phyloP scores from a whole-genome alignment of 2,888 invertebrate species.

The Platerodrilus igneus region DNA sequence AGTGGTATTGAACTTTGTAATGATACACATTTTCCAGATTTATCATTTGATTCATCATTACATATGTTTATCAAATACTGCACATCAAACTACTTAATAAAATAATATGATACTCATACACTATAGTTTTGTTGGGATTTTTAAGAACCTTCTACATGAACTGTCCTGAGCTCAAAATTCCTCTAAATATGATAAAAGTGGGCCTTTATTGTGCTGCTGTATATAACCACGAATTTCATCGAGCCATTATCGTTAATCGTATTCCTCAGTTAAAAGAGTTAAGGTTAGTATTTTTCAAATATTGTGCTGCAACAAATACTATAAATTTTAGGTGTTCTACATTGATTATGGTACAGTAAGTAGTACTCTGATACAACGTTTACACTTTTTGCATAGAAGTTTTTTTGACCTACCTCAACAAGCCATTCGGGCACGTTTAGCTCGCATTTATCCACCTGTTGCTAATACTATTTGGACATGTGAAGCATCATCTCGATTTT shows the following conservation, averaged over 20 bases:
- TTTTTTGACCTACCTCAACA: constrained; percentile 51
- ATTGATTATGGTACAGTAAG: constrained; percentile 58
- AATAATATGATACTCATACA: too few species aligned
- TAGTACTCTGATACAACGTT: constrained; percentile 37
- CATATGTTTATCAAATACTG: too few species aligned
- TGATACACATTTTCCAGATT: too few species aligned
- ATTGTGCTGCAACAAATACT: background rate
- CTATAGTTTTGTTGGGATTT: too few species aligned
- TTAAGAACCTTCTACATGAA: too few species aligned
- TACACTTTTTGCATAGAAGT: constrained; percentile 44
- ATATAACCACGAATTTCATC: constrained; percentile 52
- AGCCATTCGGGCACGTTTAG: constrained; percentile 52
- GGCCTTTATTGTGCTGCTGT: constrained; percentile 51
- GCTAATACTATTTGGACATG: constrained; percentile 50
- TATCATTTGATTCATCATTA: too few species aligned
- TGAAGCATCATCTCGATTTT: constrained; percentile 46
- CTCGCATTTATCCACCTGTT: constrained; percentile 47
- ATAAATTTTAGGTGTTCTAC: constrained; percentile 50
- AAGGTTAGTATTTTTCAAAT: constrained; percentile 40
- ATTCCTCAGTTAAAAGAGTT: constrained; percentile 46
- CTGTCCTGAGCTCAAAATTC: too few species aligned
- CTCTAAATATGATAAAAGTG: constrained; percentile 28
- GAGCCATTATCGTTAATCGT: constrained; percentile 49
- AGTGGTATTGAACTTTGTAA: too few species aligned
- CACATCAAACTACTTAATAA: too few species aligned